Conservation (phyloP, 2,888 invertebrate genomes). For the Lamproptera curius region DNA sequence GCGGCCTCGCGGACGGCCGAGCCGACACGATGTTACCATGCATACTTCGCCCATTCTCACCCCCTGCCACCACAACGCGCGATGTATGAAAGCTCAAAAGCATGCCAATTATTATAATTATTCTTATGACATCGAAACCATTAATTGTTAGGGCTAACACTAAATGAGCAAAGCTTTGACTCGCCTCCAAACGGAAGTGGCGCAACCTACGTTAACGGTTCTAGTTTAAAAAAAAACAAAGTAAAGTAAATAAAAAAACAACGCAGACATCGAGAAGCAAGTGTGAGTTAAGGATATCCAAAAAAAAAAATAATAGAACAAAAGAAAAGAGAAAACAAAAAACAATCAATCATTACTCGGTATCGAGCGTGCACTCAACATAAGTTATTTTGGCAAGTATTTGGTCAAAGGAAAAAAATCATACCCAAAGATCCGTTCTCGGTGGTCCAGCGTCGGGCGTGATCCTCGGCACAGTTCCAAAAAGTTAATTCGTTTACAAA, state of each 20-base stretch:
- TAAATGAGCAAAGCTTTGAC: constrained; percentile 50
- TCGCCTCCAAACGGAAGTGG: constrained; percentile 30
- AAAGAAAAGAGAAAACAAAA: too few species aligned
- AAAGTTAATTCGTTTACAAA: constrained; percentile 19
- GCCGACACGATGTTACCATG: constrained; percentile 7
- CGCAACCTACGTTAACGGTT: constrained; percentile 33
- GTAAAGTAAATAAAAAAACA: constrained; percentile 23
- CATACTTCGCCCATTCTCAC: constrained; percentile 10
- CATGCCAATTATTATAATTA: constrained; percentile 49
- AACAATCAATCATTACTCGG: constrained; percentile 37
- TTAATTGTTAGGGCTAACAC: constrained; percentile 46
- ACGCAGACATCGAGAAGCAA: constrained; percentile 55
- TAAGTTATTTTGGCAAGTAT: constrained; percentile 64
- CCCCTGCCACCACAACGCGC: constrained; percentile 3
- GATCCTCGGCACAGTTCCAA: constrained; percentile 21
- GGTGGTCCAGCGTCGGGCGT: constrained; percentile 34
- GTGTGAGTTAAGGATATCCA: constrained; percentile 58
- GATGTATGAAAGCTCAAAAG: constrained; percentile 45
- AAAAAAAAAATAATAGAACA: too few species aligned
- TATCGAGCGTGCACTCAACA: constrained; percentile 71
- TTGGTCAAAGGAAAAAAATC: constrained; percentile 52
- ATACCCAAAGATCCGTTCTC: constrained; percentile 69
- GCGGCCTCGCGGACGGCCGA: background rate
- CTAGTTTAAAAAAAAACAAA: constrained; percentile 20
- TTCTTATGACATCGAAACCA: constrained; percentile 29